A percentile compares a stretch with the other conserved stretches of the same genome.
Conservation (phyloP, 2,888 invertebrate genomes). For the Esperia sulphurella region DNA sequence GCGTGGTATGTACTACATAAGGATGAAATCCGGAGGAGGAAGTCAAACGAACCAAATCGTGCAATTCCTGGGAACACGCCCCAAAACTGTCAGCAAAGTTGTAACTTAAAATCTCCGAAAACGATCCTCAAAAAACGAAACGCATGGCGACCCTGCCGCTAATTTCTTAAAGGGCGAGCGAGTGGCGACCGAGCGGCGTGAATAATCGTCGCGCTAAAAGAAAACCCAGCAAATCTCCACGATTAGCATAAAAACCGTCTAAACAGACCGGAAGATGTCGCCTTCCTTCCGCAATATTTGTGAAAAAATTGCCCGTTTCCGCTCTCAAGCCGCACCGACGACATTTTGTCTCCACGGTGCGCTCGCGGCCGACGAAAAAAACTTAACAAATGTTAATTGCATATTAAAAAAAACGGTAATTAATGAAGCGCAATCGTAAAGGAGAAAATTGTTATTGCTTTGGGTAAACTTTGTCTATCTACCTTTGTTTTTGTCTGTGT, state of each 20-base stretch:
- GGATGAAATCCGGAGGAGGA: too few species aligned
- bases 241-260: slow-evolving; percentile 78
- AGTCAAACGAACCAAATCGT: too few species aligned
- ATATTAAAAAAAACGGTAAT: slow-evolving; percentile 61
- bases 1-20: too few species aligned
- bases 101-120: too few species aligned
- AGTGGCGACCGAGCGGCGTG: slow-evolving; percentile 43
- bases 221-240: slow-evolving; percentile 68
- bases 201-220: slow-evolving; percentile 71
- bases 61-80: too few species aligned
- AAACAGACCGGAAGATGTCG: slow-evolving; percentile 70
- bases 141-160: slow-evolving; percentile 23
- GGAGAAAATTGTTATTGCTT: slow-evolving; percentile 49
- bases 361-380: slow-evolving; percentile 31
- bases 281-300: slow-evolving; percentile 76
- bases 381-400: slow-evolving; percentile 70
- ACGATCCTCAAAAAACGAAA: neutral
- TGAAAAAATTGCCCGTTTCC: slow-evolving; percentile 75
- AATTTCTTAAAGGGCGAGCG: slow-evolving; percentile 54
- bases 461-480: slow-evolving; percentile 24
- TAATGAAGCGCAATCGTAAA: slow-evolving; percentile 58
- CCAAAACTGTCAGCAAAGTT: too few species aligned
- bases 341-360: slow-evolving; percentile 61
- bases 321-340: slow-evolving; percentile 52
- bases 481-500: slow-evolving; percentile 2